Evolutionary conservation across 1,140 invertebrate genomes (phyloP).

Genomic region (Lordiphosa stackelbergi): DNA sequence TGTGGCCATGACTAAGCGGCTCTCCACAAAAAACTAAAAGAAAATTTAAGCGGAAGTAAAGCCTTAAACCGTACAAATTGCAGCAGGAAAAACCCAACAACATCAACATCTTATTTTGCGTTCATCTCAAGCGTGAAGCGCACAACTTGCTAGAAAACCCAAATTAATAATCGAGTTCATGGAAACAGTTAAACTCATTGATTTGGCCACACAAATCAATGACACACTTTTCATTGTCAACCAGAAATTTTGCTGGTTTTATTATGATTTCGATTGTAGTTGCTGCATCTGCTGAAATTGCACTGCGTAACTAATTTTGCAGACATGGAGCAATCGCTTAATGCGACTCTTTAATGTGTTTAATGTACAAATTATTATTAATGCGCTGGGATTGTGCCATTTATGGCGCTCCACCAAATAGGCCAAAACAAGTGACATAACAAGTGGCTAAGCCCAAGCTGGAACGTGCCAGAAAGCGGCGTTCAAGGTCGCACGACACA

Average conservation of each 20-base stretch:
- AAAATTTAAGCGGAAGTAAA: constrained; percentile 34
- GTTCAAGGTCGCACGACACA: constrained; percentile 51
- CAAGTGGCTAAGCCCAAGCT: constrained; percentile 31
- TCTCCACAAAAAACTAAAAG: constrained; percentile 11
- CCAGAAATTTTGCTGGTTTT: constrained; percentile 1
- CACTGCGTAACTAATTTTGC: constrained; percentile 51
- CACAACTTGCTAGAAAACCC: not conserved
- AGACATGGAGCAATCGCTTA: constrained; percentile 41
- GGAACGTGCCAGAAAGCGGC: constrained; percentile 40
- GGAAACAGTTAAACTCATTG: constrained; percentile 11
- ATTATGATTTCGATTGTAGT: not conserved
- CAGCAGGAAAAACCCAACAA: constrained; percentile 57
- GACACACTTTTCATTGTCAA: constrained; percentile 28
- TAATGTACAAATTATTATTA: constrained; percentile 69
- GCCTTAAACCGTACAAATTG: constrained; percentile 59
- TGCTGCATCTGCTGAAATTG: constrained; percentile 23
- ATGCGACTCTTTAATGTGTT: constrained; percentile 50
- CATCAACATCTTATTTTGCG: constrained; percentile 41
- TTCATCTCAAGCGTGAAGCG: constrained; percentile 58
- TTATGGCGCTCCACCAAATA: constrained; percentile 64
- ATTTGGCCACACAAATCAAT: constrained; percentile 24
- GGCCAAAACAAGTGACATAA: constrained; percentile 67
- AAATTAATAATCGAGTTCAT: constrained; percentile 8
- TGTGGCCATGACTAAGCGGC: constrained; percentile 28
- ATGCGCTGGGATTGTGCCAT: constrained; percentile 60